Percentiles rank a stretch among this genome's conserved stretches.
These are phyloP conservation scores for Ceryle rudis DNA, from an alignment of 2,797 vertebrate genomes.

Conservation along the genomic window DNA sequence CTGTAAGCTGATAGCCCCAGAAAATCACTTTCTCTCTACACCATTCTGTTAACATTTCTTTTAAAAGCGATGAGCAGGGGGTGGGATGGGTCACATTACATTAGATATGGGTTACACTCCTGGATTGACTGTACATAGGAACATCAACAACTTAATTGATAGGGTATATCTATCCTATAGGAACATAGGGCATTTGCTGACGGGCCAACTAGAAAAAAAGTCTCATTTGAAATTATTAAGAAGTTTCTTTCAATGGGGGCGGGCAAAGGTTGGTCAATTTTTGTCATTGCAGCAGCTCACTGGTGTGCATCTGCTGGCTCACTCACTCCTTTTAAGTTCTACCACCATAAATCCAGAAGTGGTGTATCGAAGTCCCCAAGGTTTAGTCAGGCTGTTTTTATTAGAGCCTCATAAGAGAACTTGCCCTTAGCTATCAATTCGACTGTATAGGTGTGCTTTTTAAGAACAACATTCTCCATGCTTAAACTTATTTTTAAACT, in stretches of 20 bases:
- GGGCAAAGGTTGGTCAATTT: neutral
- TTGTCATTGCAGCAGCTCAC: neutral
- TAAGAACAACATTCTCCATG: neutral
- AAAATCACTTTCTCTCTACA: neutral
- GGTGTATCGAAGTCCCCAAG: neutral
- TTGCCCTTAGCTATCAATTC: neutral
- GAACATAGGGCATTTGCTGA: rapidly evolving
- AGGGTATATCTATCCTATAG: neutral
- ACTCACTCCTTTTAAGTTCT: neutral
- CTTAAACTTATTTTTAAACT: neutral
- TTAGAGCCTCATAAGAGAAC: neutral
- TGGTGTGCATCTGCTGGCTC: neutral
- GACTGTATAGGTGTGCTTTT: neutral
- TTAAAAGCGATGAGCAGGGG: neutral
- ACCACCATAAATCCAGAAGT: neutral
- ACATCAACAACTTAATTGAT: neutral
- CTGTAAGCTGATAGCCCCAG: neutral
- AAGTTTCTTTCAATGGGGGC: neutral
- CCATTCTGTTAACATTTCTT: neutral
- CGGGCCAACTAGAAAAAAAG: neutral
- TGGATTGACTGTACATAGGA: neutral
- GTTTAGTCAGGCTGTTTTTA: neutral
- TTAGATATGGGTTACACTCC: neutral
- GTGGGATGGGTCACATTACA: neutral
- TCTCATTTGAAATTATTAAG: neutral